A percentile compares a stretch with the other conserved stretches of the same genome.
Conservation (phyloP, 2,113 vertebrate species). For the Smithornis capensis region DNA sequence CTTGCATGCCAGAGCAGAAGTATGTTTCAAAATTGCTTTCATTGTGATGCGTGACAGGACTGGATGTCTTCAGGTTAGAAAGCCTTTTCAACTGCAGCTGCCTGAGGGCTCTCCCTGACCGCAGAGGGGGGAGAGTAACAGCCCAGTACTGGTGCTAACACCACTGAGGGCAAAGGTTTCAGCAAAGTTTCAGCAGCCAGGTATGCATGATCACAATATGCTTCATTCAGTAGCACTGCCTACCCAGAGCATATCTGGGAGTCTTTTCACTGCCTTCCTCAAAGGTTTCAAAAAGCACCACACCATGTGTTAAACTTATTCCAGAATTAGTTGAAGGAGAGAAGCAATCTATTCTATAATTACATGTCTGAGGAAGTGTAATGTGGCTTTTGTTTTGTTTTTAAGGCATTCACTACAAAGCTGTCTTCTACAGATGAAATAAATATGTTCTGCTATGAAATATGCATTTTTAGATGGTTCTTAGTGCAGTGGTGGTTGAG, state of each 20-base stretch:
- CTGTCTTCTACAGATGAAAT: background rate
- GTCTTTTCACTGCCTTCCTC: background rate
- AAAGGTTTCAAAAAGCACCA: background rate
- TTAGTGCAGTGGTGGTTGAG: conserved; percentile 1
- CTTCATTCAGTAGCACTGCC: background rate
- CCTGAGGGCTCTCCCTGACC: accelerated
- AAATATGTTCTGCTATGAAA: conserved; percentile 39
- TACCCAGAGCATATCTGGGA: background rate
- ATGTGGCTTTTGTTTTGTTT: background rate
- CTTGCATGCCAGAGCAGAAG: background rate
- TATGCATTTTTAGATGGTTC: conserved; percentile 32
- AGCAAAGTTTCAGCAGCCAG: background rate
- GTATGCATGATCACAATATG: accelerated
- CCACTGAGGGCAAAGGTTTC: accelerated
- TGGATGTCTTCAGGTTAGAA: background rate
- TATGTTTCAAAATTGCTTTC: background rate
- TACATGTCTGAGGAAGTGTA: background rate
- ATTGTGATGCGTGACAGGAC: accelerated
- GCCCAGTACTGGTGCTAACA: accelerated
- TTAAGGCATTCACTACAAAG: background rate
- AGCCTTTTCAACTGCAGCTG: background rate
- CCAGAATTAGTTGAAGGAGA: background rate
- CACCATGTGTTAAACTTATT: background rate
- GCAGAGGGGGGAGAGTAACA: background rate
- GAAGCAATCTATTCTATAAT: background rate